A percentile compares a stretch with the other conserved stretches of the same genome.
Evolutionary conservation across 2,797 vertebrate species (phyloP).

Genomic region (Gambusia yucatana): DNA sequence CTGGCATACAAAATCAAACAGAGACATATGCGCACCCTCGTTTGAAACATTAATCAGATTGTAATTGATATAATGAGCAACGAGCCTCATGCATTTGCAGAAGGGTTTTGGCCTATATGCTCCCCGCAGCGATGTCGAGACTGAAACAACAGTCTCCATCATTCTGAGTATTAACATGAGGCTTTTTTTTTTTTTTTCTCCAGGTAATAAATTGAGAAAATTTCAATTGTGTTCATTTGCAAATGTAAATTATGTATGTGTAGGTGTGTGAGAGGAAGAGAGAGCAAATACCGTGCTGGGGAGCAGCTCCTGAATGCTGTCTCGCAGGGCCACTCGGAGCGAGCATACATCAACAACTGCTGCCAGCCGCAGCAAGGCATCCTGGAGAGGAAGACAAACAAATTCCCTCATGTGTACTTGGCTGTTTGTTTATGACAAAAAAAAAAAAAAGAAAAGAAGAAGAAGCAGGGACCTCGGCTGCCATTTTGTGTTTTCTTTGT

Average conservation of each 20-base stretch:
- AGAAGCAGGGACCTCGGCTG: conserved; percentile 43
- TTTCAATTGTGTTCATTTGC: conserved; percentile 28
- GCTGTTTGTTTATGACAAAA: conserved; percentile 50
- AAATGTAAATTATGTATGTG: conserved; percentile 20
- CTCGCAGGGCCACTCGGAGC: conserved; percentile 85
- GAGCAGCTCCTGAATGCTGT: conserved; percentile 85
- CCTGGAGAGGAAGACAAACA: conserved; percentile 81
- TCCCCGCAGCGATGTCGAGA: conserved; percentile 23
- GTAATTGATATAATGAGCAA: conserved; percentile 42
- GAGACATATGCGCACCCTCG: conserved; percentile 15
- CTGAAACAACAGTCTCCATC: conserved; percentile 6
- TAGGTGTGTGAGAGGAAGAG: conserved; percentile 16
- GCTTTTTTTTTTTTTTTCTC: neutral
- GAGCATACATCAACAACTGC: conserved; percentile 81
- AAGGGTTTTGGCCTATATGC: conserved; percentile 22
- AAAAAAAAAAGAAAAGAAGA: conserved; percentile 18
- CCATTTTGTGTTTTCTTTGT: conserved; percentile 30
- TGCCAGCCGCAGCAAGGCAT: conserved; percentile 90
- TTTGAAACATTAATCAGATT: conserved; percentile 41
- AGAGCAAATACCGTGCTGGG: conserved; percentile 86
- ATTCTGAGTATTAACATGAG: conserved; percentile 31
- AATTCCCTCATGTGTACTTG: conserved; percentile 48
- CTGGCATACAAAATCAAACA: conserved; percentile 69
- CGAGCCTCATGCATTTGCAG: conserved; percentile 39
- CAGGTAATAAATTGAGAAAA: conserved; percentile 32